Evolutionary conservation across 2,113 vertebrate species (phyloP).

Genomic region (Poicephalus gulielmi): DNA sequence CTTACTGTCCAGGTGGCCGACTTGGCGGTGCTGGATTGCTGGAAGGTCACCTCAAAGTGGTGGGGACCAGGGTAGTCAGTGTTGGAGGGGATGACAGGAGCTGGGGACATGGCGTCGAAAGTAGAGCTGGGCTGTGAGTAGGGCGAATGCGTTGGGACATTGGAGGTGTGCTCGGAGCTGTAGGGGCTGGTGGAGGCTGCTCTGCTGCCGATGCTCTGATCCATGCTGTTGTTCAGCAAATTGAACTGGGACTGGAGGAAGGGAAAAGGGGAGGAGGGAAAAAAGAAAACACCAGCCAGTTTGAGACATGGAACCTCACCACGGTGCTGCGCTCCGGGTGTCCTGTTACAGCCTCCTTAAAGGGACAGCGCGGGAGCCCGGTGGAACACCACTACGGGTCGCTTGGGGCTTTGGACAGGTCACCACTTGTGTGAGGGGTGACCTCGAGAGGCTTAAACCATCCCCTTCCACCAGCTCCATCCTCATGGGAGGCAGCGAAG

Average conservation of each 20-base stretch:
- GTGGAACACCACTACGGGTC: not conserved
- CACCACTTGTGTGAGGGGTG: constrained; percentile 53
- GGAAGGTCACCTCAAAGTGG: constrained; percentile 97
- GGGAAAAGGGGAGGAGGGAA: constrained; percentile 67
- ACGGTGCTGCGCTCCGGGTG: constrained; percentile 59
- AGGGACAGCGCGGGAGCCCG: constrained; percentile 64
- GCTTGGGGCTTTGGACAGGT: constrained; percentile 47
- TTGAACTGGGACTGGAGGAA: constrained; percentile 95
- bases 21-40: constrained; percentile 98
- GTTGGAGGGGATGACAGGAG: constrained; percentile 97
- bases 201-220: constrained; percentile 91
- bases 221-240: constrained; percentile 98
- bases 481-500: not conserved
- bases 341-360: constrained; percentile 86
- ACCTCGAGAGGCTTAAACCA: not conserved
- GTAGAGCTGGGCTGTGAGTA: constrained; percentile 99
- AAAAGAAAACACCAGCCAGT: constrained; percentile 78
- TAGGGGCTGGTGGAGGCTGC: constrained; percentile 93
- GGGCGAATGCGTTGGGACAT: constrained; percentile 93
- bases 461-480: not conserved
- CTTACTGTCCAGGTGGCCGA: constrained; percentile 99
- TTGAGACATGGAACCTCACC: constrained; percentile 73
- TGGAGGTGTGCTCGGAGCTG: constrained; percentile 92
- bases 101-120: constrained; percentile 96
- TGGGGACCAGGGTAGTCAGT: constrained; percentile 96